Conservation (phyloP, 2,113 vertebrate species). For the Myrmecobius fasciatus region DNA sequence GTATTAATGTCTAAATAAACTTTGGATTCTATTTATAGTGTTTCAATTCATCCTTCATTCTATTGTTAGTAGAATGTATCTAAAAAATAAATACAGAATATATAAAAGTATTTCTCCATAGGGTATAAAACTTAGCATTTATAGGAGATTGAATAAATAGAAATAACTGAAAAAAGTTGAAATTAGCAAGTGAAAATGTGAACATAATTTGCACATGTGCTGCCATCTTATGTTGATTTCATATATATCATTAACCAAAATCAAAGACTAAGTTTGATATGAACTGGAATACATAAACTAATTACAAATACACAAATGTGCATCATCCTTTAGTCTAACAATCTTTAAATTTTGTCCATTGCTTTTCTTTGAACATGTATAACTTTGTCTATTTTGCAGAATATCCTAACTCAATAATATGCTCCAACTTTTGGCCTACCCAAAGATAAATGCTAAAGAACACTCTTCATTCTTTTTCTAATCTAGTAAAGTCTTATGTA, state of each 20-base stretch:
- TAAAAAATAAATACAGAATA: neutral
- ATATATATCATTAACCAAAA: rapidly evolving
- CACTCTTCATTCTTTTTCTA: neutral
- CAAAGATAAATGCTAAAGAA: neutral
- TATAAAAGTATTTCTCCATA: neutral
- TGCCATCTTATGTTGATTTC: rapidly evolving
- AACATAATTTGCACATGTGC: rapidly evolving
- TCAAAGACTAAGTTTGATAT: rapidly evolving
- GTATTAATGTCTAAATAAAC: conserved; percentile 37
- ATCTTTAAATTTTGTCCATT: neutral
- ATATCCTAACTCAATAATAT: rapidly evolving
- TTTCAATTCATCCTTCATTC: conserved; percentile 9
- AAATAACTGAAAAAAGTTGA: neutral
- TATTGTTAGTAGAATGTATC: neutral
- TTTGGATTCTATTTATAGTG: conserved; percentile 20
- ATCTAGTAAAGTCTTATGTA: neutral
- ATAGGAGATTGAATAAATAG: neutral
- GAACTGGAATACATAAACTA: rapidly evolving
- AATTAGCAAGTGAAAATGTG: rapidly evolving
- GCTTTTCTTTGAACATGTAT: neutral
- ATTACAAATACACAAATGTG: rapidly evolving
- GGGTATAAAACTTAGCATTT: neutral
- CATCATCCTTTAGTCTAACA: neutral
- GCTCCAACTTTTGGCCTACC: neutral
- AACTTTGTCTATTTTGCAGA: neutral